Conservation (phyloP, 1,140 invertebrate genomes). For the Calosoma granatense region DNA sequence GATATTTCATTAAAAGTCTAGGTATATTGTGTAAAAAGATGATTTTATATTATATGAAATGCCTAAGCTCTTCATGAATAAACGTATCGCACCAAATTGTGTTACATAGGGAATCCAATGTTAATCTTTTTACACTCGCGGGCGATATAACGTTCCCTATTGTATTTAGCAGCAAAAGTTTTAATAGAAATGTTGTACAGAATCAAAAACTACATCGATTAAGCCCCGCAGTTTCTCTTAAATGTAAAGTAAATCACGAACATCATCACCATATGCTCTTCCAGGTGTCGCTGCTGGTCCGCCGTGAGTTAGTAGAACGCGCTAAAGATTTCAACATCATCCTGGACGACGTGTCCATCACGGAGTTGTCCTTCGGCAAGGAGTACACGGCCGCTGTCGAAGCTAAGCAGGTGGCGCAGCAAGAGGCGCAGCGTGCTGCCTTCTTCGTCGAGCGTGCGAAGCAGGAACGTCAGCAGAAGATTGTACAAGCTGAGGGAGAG, state of each 20-base stretch:
- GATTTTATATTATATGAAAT: too few species aligned
- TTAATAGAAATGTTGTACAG: too few species aligned
- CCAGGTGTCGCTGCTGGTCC: constrained; percentile 79
- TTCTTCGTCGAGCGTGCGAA: constrained; percentile 97
- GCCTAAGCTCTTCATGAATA: too few species aligned
- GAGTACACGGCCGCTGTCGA: constrained; percentile 99
- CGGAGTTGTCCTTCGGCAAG: constrained; percentile 96
- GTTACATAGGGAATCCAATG: too few species aligned
- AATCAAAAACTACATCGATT: too few species aligned
- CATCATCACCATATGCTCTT: constrained; percentile 18
- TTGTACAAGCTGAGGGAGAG: constrained; percentile 99
- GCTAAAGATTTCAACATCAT: constrained; percentile 99
- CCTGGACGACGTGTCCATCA: constrained; percentile 98
- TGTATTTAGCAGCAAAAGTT: background rate
- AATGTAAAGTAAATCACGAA: background rate
- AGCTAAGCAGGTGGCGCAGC: constrained; percentile 98
- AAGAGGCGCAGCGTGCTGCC: constrained; percentile 96
- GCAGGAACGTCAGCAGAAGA: constrained; percentile 98
- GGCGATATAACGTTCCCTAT: too few species aligned
- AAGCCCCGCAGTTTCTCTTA: background rate
- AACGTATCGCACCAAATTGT: too few species aligned
- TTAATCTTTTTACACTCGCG: too few species aligned
- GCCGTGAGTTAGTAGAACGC: constrained; percentile 87
- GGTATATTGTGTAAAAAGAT: too few species aligned
- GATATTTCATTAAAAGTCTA: too few species aligned